These are phyloP conservation scores for Acrossocheilus wenchowensis DNA, from an alignment of 2,797 vertebrate species.

Conservation along the genomic window DNA sequence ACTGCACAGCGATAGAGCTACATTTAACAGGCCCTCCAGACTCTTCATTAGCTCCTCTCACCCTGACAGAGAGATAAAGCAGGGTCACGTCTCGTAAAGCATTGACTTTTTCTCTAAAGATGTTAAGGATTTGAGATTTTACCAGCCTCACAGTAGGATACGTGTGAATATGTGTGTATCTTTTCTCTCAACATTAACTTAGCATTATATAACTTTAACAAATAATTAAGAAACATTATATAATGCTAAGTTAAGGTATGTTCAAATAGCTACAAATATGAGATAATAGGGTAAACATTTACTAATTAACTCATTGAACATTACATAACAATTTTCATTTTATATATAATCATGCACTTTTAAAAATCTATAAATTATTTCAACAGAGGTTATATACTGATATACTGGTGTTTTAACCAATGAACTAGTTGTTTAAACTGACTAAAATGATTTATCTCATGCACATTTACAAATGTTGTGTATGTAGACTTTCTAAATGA, in stretches of 20 bases:
- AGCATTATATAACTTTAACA: neutral
- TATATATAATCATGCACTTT: too few species aligned
- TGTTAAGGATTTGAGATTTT: neutral
- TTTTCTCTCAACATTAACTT: neutral
- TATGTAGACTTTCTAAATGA: too few species aligned
- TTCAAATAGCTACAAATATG: too few species aligned
- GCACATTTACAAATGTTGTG: too few species aligned
- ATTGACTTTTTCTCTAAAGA: neutral
- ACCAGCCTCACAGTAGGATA: neutral
- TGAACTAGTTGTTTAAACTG: too few species aligned
- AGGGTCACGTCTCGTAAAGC: neutral
- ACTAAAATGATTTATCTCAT: too few species aligned
- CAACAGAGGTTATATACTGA: neutral
- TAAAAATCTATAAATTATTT: too few species aligned
- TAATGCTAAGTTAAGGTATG: too few species aligned
- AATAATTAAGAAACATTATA: neutral
- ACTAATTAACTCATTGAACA: too few species aligned
- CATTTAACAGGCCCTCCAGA: slow-evolving; percentile 53
- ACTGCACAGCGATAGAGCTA: slow-evolving; percentile 31
- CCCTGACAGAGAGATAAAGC: slow-evolving; percentile 16
- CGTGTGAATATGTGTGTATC: neutral
- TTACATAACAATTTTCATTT: too few species aligned
- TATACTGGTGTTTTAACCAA: too few species aligned
- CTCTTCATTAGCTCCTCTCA: slow-evolving; percentile 51
- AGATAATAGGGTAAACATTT: too few species aligned